Evolutionary conservation across 1,140 invertebrate genomes (phyloP).

Genomic region (Tribolium castaneum): DNA sequence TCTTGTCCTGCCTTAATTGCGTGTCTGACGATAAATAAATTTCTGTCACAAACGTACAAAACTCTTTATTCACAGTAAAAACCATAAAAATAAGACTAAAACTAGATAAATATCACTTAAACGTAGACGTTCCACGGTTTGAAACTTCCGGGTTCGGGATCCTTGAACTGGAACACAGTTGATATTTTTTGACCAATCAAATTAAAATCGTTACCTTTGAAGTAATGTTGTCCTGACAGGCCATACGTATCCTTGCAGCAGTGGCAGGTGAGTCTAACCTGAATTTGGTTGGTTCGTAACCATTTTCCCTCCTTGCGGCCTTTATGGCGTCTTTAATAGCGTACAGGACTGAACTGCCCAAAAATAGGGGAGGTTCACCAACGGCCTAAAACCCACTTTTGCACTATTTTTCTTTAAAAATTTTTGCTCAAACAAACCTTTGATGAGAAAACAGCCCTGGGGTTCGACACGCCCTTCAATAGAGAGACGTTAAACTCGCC

Average conservation of each 20-base stretch:
- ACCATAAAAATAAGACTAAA: conserved; percentile 1
- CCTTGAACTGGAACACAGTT: conserved; percentile 46
- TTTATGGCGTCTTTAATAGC: conserved; percentile 91
- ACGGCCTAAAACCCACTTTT: conserved; percentile 76
- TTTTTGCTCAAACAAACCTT: conserved; percentile 73
- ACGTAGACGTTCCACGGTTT: conserved; percentile 71
- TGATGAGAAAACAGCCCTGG: conserved; percentile 92
- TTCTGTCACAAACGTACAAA: background rate
- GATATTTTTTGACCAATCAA: background rate
- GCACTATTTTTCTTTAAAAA: background rate
- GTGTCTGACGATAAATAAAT: background rate
- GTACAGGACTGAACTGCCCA: conserved; percentile 88
- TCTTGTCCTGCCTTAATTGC: background rate
- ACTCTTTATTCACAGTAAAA: conserved; percentile 1
- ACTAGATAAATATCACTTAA: conserved; percentile 42
- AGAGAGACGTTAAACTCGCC: conserved; percentile 92
- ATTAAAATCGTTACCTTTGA: conserved; percentile 69
- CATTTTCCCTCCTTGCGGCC: conserved; percentile 79
- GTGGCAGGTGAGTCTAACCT: conserved; percentile 89
- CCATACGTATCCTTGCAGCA: conserved; percentile 88
- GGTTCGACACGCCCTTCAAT: conserved; percentile 87
- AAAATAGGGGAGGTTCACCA: conserved; percentile 93
- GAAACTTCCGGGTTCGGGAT: conserved; percentile 65
- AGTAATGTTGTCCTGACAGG: conserved; percentile 88
- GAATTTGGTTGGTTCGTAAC: conserved; percentile 71